A percentile compares a stretch with the other conserved stretches of the same genome.
Conservation (phyloP, 2,113 vertebrate genomes). For the Pitta sordida region DNA sequence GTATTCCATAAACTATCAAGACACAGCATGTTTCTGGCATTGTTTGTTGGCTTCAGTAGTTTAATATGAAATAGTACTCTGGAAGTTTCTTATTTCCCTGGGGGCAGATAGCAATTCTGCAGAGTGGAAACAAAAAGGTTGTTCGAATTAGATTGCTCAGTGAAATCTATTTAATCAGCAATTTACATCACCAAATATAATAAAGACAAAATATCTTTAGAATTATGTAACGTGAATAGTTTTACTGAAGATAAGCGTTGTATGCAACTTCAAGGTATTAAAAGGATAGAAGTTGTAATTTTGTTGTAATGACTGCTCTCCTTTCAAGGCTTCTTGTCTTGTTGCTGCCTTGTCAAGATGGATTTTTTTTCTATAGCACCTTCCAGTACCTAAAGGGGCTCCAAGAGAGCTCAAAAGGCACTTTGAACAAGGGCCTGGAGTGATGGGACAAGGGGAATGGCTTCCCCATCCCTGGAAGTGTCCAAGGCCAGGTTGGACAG, state of each 20-base stretch:
- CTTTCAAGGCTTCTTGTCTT: not conserved
- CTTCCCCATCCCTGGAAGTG: not conserved
- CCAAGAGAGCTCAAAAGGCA: not conserved
- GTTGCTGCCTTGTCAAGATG: not conserved
- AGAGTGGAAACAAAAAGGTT: constrained; percentile 32
- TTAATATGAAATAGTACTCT: constrained; percentile 15
- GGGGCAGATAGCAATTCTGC: not conserved
- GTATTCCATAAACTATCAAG: constrained; percentile 35
- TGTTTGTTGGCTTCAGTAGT: constrained; percentile 12
- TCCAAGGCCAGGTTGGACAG: not conserved
- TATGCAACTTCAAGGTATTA: not conserved
- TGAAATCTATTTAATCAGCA: constrained; percentile 19
- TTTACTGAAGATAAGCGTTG: not conserved
- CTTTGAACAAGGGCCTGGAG: not conserved
- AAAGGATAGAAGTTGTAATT: not conserved
- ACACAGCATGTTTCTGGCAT: constrained; percentile 39
- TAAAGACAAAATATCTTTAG: constrained; percentile 35
- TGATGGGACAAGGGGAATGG: not conserved
- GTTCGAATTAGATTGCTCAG: not conserved
- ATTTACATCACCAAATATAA: not conserved
- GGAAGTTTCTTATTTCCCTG: constrained; percentile 26
- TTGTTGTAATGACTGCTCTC: not conserved
- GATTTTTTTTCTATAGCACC: not conserved
- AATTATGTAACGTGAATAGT: not conserved
- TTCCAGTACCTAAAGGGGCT: not conserved